These are phyloP conservation scores for Zeus faber DNA, from an alignment of 2,113 vertebrate genomes.

Conservation along the genomic window DNA sequence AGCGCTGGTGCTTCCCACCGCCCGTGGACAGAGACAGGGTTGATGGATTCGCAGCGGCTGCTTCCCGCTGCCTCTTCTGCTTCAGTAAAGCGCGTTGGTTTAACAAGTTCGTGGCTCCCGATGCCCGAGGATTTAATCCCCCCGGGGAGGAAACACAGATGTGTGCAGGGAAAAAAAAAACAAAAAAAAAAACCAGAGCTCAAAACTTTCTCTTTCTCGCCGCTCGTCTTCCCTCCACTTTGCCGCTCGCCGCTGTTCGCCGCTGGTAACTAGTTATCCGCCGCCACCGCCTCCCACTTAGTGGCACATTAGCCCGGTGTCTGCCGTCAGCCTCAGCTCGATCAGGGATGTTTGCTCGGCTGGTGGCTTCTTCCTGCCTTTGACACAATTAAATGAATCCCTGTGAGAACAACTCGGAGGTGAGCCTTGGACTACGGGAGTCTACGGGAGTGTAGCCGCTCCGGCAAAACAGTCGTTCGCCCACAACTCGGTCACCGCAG, in stretches of 20 bases:
- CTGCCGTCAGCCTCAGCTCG: no score
- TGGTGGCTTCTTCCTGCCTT: no score
- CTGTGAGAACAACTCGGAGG: no score
- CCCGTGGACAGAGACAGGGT: conserved; percentile 35
- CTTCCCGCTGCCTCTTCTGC: conserved; percentile 42
- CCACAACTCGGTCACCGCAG: no score
- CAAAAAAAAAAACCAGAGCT: neutral
- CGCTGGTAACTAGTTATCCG: conserved; percentile 10
- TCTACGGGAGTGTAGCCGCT: no score
- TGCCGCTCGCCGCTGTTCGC: conserved; percentile 4
- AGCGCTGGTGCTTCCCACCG: conserved; percentile 32
- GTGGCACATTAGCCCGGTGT: conserved; percentile 5
- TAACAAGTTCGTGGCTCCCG: conserved; percentile 59
- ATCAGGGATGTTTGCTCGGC: no score
- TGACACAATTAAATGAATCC: no score
- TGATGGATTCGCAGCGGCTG: conserved; percentile 41
- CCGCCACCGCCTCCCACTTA: conserved; percentile 14
- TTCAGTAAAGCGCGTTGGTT: conserved; percentile 57
- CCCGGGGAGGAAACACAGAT: conserved; percentile 42
- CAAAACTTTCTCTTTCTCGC: conserved; percentile 26
- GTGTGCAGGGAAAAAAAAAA: conserved; percentile 15
- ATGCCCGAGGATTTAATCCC: conserved; percentile 59
- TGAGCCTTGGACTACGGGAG: no score
- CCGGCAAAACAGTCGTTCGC: no score
- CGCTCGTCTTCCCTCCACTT: conserved; percentile 11